These are phyloP conservation scores for Calosoma granatense DNA, from an alignment of 1,140 invertebrate species.

Conservation along the genomic window DNA sequence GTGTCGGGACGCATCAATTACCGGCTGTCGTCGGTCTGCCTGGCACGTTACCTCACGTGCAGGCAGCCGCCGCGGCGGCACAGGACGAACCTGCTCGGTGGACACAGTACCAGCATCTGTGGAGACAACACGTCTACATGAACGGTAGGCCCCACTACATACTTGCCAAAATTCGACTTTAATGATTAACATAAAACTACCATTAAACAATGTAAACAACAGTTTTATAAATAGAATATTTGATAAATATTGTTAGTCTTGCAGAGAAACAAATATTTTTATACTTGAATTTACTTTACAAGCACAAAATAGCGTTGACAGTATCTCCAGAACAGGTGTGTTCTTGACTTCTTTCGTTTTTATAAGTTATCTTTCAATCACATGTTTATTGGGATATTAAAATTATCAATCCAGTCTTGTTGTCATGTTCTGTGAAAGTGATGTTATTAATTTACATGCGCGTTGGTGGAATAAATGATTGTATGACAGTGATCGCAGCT, in stretches of 20 bases:
- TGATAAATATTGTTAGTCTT: not conserved
- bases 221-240: not conserved
- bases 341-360: too few species aligned
- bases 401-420: too few species aligned
- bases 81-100: not conserved
- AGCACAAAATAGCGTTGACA: not conserved
- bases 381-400: too few species aligned
- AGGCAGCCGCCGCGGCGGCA: not conserved
- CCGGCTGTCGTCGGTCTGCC: not conserved
- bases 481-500: too few species aligned
- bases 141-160: slow-evolving; percentile 10
- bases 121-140: slow-evolving; percentile 13
- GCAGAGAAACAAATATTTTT: not conserved
- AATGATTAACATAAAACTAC: not conserved
- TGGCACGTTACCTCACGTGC: not conserved
- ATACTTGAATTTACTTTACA: not conserved
- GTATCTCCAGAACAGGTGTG: not conserved
- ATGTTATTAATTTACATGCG: too few species aligned
- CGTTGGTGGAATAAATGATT: too few species aligned
- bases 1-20: not conserved
- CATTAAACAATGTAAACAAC: not conserved
- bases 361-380: too few species aligned
- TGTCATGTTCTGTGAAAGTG: too few species aligned
- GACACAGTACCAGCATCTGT: not conserved
- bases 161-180: not conserved